These are phyloP conservation scores for Asarcornis scutulata DNA, from an alignment of 2,113 vertebrate genomes.

Conservation along the genomic window DNA sequence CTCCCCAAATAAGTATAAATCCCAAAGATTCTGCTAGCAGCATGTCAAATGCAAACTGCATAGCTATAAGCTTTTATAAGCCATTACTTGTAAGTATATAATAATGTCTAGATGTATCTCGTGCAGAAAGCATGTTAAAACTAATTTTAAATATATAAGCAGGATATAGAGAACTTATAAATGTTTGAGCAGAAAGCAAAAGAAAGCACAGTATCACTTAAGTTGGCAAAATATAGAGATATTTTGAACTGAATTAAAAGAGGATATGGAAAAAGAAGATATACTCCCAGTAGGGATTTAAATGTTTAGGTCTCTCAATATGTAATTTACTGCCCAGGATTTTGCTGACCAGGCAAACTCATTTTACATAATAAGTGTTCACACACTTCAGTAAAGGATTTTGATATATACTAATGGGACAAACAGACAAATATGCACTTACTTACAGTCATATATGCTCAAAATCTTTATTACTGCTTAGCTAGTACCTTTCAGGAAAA, in stretches of 20 bases:
- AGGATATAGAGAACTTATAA: neutral
- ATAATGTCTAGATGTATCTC: neutral
- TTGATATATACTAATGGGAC: neutral
- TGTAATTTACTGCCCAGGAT: neutral
- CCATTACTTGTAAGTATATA: neutral
- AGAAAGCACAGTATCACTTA: neutral
- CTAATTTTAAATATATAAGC: neutral
- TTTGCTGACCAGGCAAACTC: neutral
- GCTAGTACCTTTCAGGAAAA: neutral
- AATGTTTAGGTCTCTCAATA: neutral
- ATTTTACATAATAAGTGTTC: neutral
- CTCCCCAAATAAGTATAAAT: neutral
- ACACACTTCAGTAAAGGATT: neutral
- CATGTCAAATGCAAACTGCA: neutral
- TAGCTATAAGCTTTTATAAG: neutral
- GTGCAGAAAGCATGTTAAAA: neutral
- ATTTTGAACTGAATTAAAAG: conserved; percentile 1
- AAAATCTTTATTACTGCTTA: neutral
- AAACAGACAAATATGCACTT: neutral
- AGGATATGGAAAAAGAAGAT: neutral
- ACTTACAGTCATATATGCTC: neutral
- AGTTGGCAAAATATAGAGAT: neutral
- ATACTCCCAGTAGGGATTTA: neutral
- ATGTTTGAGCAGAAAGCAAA: neutral
- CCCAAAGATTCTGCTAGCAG: neutral